These are phyloP conservation scores for Alloplasta piceator DNA, from an alignment of 2,888 invertebrate genomes.

Conservation along the genomic window DNA sequence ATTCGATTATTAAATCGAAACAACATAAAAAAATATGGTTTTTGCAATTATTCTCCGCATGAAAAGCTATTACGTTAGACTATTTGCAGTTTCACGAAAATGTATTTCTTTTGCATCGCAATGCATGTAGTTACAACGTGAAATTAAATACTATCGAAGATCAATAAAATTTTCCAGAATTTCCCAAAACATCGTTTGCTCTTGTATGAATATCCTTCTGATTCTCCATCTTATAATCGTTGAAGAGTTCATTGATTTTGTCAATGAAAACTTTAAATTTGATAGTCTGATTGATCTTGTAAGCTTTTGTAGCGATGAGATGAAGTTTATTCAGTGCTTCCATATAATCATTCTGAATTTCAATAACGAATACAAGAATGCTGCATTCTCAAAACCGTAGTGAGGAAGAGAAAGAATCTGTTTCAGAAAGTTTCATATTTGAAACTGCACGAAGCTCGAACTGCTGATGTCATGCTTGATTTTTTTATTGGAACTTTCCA, in stretches of 20 bases:
- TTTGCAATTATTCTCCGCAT: no score
- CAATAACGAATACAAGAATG: slow-evolving; percentile 99
- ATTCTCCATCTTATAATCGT: slow-evolving; percentile 99
- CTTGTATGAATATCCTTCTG: slow-evolving; percentile 99
- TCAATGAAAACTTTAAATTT: slow-evolving; percentile 99
- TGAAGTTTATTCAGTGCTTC: slow-evolving; percentile 97
- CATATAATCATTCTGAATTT: slow-evolving; percentile 99
- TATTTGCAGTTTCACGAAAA: not conserved
- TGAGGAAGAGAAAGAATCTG: slow-evolving; percentile 99
- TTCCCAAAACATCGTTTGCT: slow-evolving; percentile 96
- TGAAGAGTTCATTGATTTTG: slow-evolving; percentile 99
- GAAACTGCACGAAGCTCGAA: slow-evolving; percentile 99
- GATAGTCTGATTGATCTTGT: slow-evolving; percentile 97
- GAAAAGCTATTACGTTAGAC: not conserved
- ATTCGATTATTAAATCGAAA: no score
- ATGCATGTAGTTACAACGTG: no score
- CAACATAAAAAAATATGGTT: no score
- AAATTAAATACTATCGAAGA: not conserved
- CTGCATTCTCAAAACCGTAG: slow-evolving; percentile 98
- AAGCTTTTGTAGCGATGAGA: slow-evolving; percentile 96
- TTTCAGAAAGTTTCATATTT: slow-evolving; percentile 99
- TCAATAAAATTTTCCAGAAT: slow-evolving; percentile 86
- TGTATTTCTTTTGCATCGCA: no score
- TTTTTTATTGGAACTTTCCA: slow-evolving; percentile 99
- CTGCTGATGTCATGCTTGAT: slow-evolving; percentile 99